Conservation (phyloP, 2,888 invertebrate genomes). For the Dolichopus griseipennis region DNA sequence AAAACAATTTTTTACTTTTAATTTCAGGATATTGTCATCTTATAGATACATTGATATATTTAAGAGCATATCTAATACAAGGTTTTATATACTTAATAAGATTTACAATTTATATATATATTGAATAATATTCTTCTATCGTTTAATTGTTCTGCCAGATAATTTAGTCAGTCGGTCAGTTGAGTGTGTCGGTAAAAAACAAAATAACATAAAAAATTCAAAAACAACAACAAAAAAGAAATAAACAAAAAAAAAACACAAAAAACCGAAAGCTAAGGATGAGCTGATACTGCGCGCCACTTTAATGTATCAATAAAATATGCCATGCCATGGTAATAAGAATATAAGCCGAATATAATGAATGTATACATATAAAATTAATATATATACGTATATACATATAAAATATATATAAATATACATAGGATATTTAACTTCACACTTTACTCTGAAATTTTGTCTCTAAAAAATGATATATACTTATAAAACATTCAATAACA, state of each 20-base stretch:
- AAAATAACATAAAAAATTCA: no score
- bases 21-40: no score
- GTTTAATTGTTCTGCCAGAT: background rate
- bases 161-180: background rate
- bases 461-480: no score
- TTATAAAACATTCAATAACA: no score
- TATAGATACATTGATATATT: no score
- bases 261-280: background rate
- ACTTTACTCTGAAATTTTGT: no score
- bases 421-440: background rate
- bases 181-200: background rate
- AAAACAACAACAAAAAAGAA: background rate
- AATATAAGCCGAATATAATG: background rate
- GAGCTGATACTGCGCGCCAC: background rate
- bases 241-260: background rate
- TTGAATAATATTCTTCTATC: no score
- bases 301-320: conserved; percentile 1
- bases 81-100: no score
- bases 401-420: background rate
- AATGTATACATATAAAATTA: no score
- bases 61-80: no score
- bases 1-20: no score
- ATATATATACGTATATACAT: background rate
- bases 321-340: background rate
- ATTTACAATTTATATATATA: no score